Percentiles rank a stretch among this genome's conserved stretches.
Evolutionary conservation across 2,888 invertebrate species (phyloP).

Genomic region (Euproctis similis): DNA sequence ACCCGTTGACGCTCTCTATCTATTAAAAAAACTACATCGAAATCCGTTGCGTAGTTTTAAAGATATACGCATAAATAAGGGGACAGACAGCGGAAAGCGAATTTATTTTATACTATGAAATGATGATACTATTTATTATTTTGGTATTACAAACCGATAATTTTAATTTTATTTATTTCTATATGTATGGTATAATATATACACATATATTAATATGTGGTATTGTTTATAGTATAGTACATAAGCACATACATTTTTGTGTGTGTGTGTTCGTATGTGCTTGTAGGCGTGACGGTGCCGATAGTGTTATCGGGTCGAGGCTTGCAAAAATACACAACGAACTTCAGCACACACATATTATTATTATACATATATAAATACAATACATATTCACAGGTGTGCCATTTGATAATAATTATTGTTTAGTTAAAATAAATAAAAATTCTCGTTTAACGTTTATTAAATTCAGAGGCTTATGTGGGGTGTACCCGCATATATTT

Average conservation of each 20-base stretch:
- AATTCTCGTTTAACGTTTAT: constrained; percentile 16
- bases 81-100: no score
- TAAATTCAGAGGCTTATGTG: constrained; percentile 20
- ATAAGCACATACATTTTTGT: constrained; percentile 9
- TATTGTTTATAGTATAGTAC: constrained; percentile 22
- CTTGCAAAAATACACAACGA: constrained; percentile 75
- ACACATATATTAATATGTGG: no score
- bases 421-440: constrained; percentile 37
- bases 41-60: no score
- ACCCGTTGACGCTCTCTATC: no score
- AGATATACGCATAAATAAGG: no score
- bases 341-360: constrained; percentile 28
- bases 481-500: constrained; percentile 12
- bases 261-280: constrained; percentile 31
- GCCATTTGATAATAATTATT: constrained; percentile 34
- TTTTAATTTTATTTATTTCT: no score
- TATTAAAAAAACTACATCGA: no score
- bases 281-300: constrained; percentile 63
- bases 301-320: constrained; percentile 64
- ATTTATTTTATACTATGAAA: no score
- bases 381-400: constrained; percentile 30
- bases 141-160: no score
- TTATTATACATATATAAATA: constrained; percentile 5
- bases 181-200: no score
- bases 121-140: no score